Evolutionary conservation across 1,140 invertebrate species (phyloP).

Genomic region (Drepana arcuata): DNA sequence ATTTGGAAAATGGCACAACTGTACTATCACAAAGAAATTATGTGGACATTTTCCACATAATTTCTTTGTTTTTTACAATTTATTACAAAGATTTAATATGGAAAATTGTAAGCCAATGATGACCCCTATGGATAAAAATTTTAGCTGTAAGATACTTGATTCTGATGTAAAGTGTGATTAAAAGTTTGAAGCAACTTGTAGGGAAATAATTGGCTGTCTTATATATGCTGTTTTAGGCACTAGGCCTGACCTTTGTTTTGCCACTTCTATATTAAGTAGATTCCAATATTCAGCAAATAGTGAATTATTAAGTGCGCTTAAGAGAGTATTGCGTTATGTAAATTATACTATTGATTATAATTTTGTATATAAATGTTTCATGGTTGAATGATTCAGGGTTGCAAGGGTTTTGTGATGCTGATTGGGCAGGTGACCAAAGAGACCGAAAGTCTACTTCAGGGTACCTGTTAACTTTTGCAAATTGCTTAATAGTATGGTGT

Average conservation of each 20-base stretch:
- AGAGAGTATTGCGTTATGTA: conserved; percentile 22
- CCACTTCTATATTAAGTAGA: conserved; percentile 20
- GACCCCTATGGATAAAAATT: conserved; percentile 32
- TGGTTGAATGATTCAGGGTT: conserved; percentile 19
- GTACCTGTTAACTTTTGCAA: conserved; percentile 29
- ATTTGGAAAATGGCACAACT: conserved; percentile 17
- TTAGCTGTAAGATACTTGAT: conserved; percentile 14
- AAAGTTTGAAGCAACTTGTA: conserved; percentile 18
- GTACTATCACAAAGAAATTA: conserved; percentile 29
- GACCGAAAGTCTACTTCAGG: conserved; percentile 30
- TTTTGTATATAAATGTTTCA: conserved; percentile 18
- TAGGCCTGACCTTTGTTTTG: conserved; percentile 20
- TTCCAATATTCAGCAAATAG: conserved; percentile 20
- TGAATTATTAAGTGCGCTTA: conserved; percentile 16
- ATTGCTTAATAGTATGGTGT: conserved; percentile 37
- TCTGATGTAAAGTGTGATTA: conserved; percentile 7
- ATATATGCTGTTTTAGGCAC: conserved; percentile 24
- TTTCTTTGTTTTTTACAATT: too few species aligned
- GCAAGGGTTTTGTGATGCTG: conserved; percentile 33
- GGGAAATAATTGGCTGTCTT: conserved; percentile 21
- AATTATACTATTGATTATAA: conserved; percentile 19
- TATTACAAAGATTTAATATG: conserved; percentile 35
- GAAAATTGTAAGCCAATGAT: conserved; percentile 22
- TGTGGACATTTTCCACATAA: too few species aligned
- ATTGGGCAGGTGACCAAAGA: conserved; percentile 25